A percentile compares a stretch with the other conserved stretches of the same genome.
phyloP scores from a whole-genome alignment of 1,140 invertebrate genomes.

The Sitobion miscanthi region DNA sequence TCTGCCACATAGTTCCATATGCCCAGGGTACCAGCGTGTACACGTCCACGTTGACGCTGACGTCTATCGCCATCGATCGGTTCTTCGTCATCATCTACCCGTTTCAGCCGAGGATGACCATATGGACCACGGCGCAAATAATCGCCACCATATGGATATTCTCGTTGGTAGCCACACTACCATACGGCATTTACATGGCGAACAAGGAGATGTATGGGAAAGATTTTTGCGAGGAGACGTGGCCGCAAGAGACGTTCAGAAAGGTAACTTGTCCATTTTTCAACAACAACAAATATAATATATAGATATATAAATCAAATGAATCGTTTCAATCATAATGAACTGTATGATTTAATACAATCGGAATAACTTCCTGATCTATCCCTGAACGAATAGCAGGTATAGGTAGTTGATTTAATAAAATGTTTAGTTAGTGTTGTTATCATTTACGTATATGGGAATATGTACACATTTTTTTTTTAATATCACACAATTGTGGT shows the following conservation, averaged over 20 bases:
- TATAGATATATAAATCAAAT: neutral
- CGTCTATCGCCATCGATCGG: conserved; percentile 94
- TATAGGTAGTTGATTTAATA: neutral
- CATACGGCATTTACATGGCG: conserved; percentile 88
- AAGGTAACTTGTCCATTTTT: conserved; percentile 61
- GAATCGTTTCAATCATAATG: neutral
- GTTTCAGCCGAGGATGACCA: conserved; percentile 89
- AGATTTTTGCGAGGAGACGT: conserved; percentile 84
- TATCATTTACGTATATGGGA: neutral
- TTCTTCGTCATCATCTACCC: conserved; percentile 98
- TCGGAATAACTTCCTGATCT: no score
- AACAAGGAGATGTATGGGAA: conserved; percentile 64
- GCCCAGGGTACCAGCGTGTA: conserved; percentile 92
- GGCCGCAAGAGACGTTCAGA: conserved; percentile 80
- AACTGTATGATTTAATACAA: no score
- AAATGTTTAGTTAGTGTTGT: neutral
- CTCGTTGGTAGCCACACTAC: conserved; percentile 84
- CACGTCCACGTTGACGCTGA: conserved; percentile 94
- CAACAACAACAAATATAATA: neutral
- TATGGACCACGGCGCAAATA: conserved; percentile 80
- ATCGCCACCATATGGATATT: conserved; percentile 91
- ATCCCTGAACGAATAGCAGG: no score
- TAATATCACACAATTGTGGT: no score
- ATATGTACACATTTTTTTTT: no score
- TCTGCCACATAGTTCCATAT: conserved; percentile 93